Base-by-base conservation (phyloP, 2,113 vertebrate species). In the Phyllopteryx taeniolatus region DNA sequence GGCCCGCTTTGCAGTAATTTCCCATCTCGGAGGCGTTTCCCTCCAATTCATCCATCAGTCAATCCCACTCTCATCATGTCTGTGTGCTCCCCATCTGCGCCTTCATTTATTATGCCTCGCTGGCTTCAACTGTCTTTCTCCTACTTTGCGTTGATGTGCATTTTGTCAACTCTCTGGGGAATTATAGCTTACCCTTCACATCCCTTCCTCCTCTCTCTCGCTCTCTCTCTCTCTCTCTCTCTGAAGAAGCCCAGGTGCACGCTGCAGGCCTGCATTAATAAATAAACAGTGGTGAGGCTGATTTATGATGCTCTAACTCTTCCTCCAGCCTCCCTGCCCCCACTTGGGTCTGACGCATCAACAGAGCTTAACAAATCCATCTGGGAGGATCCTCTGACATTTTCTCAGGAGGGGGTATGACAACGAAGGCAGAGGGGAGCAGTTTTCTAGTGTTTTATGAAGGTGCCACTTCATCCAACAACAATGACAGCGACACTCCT, bases 181-280 rank as follows among this genome's bases (percentile, higher is more conserved):
- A 68, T 79, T 56, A 13, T 73, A 75, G 47, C 17, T 42, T 74
- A 54, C 19, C 66, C 46, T 76, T n/a, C 70, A 46, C 59, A 42
- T 42, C 70, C 60, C 56, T 53, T 69, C 62, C 65, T 47, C 71
- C 49, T 31, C 2, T 57, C 62, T 1, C 54, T 65, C 60, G 5
- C 20, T 27, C 68, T 46, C 49, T 71, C 73, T 67, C 35, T 68
- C 44, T 35, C 19, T 33, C 31, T 70, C 66, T 74, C 74, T 64
- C 22, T 47, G 43, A 70, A 61, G 69, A 77, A 76, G 76, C 79
- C 63, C 87, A 90, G 90, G 84, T 90, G 87, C 83, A 84, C 68
- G 49, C 78, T 72, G 80, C 82, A 78, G 75, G 75, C 31, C 65
- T 49, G 70, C 63, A 89, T 90, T 82, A 90, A 89, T 91, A 91